Base-by-base conservation (phyloP, 2,888 invertebrate genomes). In the Cheilosia urbana region DNA sequence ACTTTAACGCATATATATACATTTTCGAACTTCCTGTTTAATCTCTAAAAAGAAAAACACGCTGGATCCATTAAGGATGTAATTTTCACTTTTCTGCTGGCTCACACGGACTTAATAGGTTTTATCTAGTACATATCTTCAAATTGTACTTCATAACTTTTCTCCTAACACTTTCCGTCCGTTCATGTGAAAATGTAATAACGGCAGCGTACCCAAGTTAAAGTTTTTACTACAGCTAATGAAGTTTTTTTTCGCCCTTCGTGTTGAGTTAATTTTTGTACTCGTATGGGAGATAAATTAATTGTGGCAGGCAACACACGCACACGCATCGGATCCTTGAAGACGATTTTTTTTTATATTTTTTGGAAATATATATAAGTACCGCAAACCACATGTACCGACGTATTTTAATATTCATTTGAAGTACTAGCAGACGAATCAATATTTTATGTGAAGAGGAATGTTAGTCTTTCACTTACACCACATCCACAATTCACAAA, bases 221-320 rank as follows among this genome's bases (percentile, higher is more conserved):
- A 66, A 73, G 45, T 79, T 79, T 79, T 79, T 58, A 79, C 72
- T 66, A 53, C 45, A 45, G 58, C 53, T 60, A 66, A 58, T 60
- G 51, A 73, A 66, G 60, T 60, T 65, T 57, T 51, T 45, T 24
- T 24, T 47, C 9, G 9, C 17, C 9, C n/a, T 6, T 21, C 42
- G 34, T 24, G 45, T 66, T 21, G 53, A 45, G 21, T 45, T 73
- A 55, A 5, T 63, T 47, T 63, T 47, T 9, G 47, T 34, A 45
- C 30, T 62, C 58, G 34, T 49, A 27, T 47, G 30, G 21, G 30
- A 55, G 21, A 19, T 42, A 53, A 73, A 73, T 63, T 55, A 47
- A 73, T 73, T 73, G 60, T n/a, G 27, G 27, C 6, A 7, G 27
- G n/a, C 42, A 42, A 11, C 34, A 3, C 11, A 34, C 34, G 11